Conservation (phyloP, 2,888 invertebrate genomes). For the Strigamia maritima region DNA sequence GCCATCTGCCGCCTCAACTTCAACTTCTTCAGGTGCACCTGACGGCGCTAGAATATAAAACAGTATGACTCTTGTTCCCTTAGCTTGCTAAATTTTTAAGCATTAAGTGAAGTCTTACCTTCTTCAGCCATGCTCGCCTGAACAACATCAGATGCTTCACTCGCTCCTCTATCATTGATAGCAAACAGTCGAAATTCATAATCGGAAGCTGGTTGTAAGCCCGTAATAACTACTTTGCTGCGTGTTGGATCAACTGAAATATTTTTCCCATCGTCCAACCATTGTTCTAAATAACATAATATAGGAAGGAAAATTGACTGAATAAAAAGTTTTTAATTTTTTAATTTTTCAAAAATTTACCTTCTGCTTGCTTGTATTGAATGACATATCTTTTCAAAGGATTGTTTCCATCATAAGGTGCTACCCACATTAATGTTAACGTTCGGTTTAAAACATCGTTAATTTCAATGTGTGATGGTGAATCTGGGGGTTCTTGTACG, state of each 20-base stretch:
- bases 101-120: too few species aligned
- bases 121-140: background rate
- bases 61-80: too few species aligned
- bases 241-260: background rate
- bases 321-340: too few species aligned
- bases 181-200: conserved; percentile 29
- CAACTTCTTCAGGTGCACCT: conserved; percentile 26
- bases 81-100: too few species aligned
- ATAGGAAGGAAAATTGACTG: background rate
- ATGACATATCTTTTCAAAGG: conserved; percentile 40
- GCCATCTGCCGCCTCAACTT: conserved; percentile 37
- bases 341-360: background rate
- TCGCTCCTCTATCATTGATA: conserved; percentile 13
- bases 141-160: background rate
- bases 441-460: conserved; percentile 17
- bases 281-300: background rate
- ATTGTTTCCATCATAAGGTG: conserved; percentile 37
- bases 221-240: background rate
- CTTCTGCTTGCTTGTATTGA: conserved; percentile 40
- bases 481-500: conserved; percentile 16
- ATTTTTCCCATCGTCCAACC: background rate
- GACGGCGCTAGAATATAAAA: conserved; percentile 35
- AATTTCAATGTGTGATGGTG: background rate
- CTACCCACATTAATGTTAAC: conserved; percentile 37
- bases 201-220: background rate